Percentiles rank a stretch among this genome's conserved stretches.
phyloP scores from a whole-genome alignment of 2,888 invertebrate species.

The Vesta saturnalis region DNA sequence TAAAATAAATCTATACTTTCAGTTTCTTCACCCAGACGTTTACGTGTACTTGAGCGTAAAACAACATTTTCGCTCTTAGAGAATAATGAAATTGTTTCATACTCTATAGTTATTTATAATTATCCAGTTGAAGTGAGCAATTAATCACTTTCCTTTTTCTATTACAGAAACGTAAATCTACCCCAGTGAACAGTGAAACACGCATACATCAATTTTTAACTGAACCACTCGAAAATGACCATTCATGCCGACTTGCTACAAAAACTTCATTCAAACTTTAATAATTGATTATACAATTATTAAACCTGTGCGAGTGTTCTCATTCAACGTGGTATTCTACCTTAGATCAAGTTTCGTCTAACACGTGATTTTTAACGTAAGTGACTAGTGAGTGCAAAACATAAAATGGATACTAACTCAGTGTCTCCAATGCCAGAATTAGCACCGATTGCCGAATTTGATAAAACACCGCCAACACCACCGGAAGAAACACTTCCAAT shows the following conservation, averaged over 20 bases:
- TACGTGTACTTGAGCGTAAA: neutral
- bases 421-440: constrained; percentile 75
- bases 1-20: neutral
- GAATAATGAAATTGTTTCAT: neutral
- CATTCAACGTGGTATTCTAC: neutral
- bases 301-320: neutral
- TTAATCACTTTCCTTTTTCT: neutral
- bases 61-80: neutral
- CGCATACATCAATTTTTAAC: neutral
- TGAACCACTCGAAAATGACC: constrained; percentile 1
- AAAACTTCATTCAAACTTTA: constrained; percentile 5
- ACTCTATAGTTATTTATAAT: neutral
- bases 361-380: neutral
- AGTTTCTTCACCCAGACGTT: neutral
- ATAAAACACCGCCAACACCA: constrained; percentile 75
- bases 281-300: constrained; percentile 9
- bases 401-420: constrained; percentile 73
- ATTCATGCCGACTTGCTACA: neutral
- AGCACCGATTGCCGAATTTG: constrained; percentile 77
- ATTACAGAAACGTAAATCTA: neutral
- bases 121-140: neutral
- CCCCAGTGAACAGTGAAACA: neutral
- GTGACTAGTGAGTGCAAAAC: neutral
- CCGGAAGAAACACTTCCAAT: constrained; percentile 69
- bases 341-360: neutral